These are phyloP conservation scores for Sepiola atlantica DNA, from an alignment of 2,888 invertebrate genomes.

Conservation along the genomic window DNA sequence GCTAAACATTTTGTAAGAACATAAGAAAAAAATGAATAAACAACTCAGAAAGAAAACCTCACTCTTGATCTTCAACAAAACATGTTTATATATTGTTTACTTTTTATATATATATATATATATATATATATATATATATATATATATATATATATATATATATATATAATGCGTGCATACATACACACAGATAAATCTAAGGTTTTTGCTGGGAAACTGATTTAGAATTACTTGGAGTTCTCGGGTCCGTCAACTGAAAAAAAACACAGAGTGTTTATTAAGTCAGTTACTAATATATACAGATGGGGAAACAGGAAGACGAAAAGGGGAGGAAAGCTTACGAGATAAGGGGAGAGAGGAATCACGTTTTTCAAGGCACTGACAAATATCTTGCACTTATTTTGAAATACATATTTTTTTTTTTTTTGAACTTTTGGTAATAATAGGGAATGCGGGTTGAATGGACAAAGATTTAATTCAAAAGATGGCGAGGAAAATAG, in stretches of 20 bases:
- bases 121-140: conserved; percentile 36
- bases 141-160: conserved; percentile 44
- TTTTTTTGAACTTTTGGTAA: not conserved
- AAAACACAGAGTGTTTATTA: not conserved
- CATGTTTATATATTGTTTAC: not conserved
- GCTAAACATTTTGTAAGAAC: not conserved
- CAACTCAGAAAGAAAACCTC: not conserved
- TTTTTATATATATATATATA: conserved; percentile 44
- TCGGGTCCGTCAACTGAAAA: not conserved
- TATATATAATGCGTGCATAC: not conserved
- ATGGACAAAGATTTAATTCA: not conserved
- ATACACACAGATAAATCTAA: conserved; percentile 36
- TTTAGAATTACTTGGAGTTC: conserved; percentile 19
- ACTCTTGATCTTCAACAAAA: not conserved
- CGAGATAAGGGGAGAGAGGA: not conserved
- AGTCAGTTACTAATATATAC: not conserved
- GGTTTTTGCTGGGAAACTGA: conserved; percentile 15
- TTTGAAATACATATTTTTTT: not conserved
- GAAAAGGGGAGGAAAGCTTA: not conserved
- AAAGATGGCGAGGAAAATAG: not conserved
- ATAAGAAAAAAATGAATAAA: not conserved
- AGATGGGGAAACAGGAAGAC: not conserved
- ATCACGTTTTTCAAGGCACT: no score
- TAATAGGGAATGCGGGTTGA: no score
- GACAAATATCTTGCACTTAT: no score